Base-by-base conservation (phyloP, 2,113 vertebrate species). In the Zosterops lateralis region DNA sequence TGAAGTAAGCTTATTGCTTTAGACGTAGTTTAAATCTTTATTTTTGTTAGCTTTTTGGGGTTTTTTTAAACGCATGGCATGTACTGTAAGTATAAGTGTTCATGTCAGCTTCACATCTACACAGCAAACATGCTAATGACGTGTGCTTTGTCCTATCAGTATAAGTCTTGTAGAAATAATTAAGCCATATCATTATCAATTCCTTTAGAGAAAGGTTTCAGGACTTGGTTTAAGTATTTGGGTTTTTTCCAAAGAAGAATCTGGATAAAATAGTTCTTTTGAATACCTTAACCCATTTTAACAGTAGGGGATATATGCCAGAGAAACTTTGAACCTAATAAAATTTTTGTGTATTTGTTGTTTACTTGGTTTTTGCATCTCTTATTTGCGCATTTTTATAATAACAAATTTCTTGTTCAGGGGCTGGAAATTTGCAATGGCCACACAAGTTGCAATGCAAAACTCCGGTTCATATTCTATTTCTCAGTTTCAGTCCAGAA, bases 401-500 rank as follows among this genome's bases (percentile, higher is more conserved):
- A 38, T 17, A 36, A 48, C 17, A 48, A 45, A 51, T 61, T 71
- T 4, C 36, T 92, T 97, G 97, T 97, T 85, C 96, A 99, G 99
- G 95, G 99, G 99, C 18, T 99, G 99, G 99, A 99, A 98, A 95
- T 99, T 99, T 98, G 98, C 99, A 13, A 99, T 99, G 99, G 99
- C 99, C 42, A 99, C 99, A 3, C 99, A 99, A 97, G 99, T 99
- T 97, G 99, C 99, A 62, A 98, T 99, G 98, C 99, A 99, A 95
- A 99, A 99, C 94, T 99, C 99, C 10, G 99, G 99, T 31, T 99
- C 98, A 2, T 99, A 99, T 89, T 99, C 99, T n/a, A 99, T 99
- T 92, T 98, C 98, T 74, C 99, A 99, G 92, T 99, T 99, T 97
- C 99, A 99, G 89, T 99, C 99, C 67, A 98, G 99, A 92, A 99